Conservation (phyloP, 1,140 invertebrate genomes). For the Trissolcus basalis region DNA sequence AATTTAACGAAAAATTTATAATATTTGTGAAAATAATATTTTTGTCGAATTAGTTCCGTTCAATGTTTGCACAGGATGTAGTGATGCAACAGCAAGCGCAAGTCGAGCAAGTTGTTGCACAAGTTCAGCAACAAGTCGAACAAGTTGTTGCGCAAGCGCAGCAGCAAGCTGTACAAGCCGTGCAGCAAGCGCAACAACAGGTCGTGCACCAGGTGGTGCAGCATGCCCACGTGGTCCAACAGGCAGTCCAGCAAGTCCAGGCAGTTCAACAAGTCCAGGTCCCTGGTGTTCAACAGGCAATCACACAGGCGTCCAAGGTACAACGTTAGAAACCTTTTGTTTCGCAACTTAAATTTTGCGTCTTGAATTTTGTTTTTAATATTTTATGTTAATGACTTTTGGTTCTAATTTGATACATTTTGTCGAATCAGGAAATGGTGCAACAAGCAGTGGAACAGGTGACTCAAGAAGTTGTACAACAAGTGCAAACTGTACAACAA, state of each 20-base stretch:
- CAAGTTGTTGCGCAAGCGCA: conserved; percentile 73
- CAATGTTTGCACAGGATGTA: conserved; percentile 64
- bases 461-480: conserved; percentile 78
- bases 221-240: conserved; percentile 74
- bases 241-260: conserved; percentile 73
- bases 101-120: conserved; percentile 73
- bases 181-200: conserved; percentile 74
- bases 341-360: too few species aligned
- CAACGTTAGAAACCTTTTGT: too few species aligned
- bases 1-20: not conserved
- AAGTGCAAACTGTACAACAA: conserved; percentile 78
- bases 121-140: conserved; percentile 73
- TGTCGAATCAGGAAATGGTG: conserved; percentile 76
- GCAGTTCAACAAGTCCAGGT: conserved; percentile 64
- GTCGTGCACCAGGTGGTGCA: conserved; percentile 72
- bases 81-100: conserved; percentile 72
- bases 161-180: conserved; percentile 70
- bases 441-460: conserved; percentile 79
- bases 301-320: conserved; percentile 67
- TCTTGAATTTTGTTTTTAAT: conserved; percentile 7
- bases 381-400: too few species aligned
- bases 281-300: conserved; percentile 67
- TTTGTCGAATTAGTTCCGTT: conserved; percentile 53
- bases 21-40: conserved; percentile 40
- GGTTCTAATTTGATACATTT: too few species aligned